A percentile compares a stretch with the other conserved stretches of the same genome.
Evolutionary conservation across 1,140 invertebrate species (phyloP).

Genomic region (Ctenoplectra terminalis): DNA sequence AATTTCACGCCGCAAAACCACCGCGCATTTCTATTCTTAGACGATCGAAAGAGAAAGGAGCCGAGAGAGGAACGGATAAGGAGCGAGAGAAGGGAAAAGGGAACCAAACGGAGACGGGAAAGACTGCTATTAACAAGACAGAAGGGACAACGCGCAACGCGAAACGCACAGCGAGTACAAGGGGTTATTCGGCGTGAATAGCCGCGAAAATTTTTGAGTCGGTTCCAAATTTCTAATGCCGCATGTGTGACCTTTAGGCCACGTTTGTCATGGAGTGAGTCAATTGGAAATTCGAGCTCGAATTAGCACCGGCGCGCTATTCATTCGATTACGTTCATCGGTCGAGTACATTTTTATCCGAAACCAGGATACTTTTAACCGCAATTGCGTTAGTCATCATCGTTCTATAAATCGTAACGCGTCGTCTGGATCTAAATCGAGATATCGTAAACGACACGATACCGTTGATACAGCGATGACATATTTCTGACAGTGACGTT

Average conservation of each 20-base stretch:
- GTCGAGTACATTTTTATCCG: neutral
- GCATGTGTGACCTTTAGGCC: slow-evolving; percentile 28
- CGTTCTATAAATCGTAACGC: neutral
- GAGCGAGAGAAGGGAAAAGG: slow-evolving; percentile 30
- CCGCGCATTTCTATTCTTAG: slow-evolving; percentile 68
- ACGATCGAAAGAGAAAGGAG: slow-evolving; percentile 54
- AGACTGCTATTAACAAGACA: slow-evolving; percentile 18
- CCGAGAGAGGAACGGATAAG: slow-evolving; percentile 15
- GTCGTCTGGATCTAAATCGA: too few relatives aligned
- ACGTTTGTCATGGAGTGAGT: slow-evolving; percentile 37
- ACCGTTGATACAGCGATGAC: too few relatives aligned
- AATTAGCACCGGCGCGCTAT: slow-evolving; percentile 3
- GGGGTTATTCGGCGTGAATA: slow-evolving; percentile 19
- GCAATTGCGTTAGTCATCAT: neutral
- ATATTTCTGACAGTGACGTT: too few relatives aligned
- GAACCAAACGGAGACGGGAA: neutral
- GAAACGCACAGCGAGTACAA: neutral
- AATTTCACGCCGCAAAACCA: slow-evolving; percentile 63
- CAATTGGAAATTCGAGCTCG: slow-evolving; percentile 6
- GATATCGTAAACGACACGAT: too few relatives aligned
- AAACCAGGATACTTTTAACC: neutral
- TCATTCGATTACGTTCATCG: neutral
- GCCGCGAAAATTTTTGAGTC: slow-evolving; percentile 26
- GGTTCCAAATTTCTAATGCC: slow-evolving; percentile 37
- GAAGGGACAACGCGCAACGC: neutral